Evolutionary conservation across 2,797 vertebrate genomes (phyloP).

Genomic region (Labroides dimidiatus): DNA sequence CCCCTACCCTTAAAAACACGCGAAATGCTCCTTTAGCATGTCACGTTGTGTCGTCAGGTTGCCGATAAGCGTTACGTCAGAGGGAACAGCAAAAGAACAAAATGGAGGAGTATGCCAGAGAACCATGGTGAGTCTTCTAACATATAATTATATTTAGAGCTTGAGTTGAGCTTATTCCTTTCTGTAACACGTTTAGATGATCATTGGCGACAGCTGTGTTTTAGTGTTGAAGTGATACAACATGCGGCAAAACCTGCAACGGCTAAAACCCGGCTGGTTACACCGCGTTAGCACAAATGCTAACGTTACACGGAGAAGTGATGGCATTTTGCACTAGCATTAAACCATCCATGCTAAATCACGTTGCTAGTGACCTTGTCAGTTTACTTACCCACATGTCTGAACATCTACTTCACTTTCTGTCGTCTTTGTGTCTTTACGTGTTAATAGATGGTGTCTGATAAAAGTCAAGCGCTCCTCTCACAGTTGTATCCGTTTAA

Average conservation of each 20-base stretch:
- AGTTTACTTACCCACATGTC: conserved; percentile 15
- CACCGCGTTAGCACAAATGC: conserved; percentile 58
- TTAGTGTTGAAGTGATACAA: not conserved
- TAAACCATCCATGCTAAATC: conserved; percentile 45
- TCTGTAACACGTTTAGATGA: fast-evolving
- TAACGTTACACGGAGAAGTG: conserved; percentile 35
- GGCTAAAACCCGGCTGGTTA: conserved; percentile 1
- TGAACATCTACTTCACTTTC: not conserved
- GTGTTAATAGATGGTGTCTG: fast-evolving
- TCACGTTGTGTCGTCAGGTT: conserved; percentile 19
- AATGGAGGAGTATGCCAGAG: conserved; percentile 97
- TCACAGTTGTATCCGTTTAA: fast-evolving
- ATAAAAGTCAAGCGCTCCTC: fast-evolving
- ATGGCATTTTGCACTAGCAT: conserved; percentile 26
- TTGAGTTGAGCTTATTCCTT: fast-evolving
- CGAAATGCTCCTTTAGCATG: not conserved
- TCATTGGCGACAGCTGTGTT: fast-evolving
- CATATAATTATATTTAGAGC: not conserved
- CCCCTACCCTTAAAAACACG: not conserved
- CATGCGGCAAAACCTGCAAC: not conserved
- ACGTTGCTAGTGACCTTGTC: conserved; percentile 82
- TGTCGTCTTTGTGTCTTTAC: not conserved
- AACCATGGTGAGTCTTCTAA: conserved; percentile 89
- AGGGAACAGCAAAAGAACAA: conserved; percentile 80
- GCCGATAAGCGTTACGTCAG: conserved; percentile 55